Conservation (phyloP, 2,113 vertebrate species). For the Athene noctua region DNA sequence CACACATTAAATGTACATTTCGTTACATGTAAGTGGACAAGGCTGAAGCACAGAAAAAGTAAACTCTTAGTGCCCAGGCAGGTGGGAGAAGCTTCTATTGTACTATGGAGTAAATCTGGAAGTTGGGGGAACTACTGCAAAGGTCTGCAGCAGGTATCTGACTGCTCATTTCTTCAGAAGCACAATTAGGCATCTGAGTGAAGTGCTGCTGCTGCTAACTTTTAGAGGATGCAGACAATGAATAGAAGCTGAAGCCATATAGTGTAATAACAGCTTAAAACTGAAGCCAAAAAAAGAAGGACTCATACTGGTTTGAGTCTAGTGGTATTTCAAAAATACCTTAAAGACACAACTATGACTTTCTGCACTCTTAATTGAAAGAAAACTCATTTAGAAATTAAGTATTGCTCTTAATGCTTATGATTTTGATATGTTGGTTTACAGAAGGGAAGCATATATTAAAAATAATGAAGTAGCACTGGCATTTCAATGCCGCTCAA, state of each 20-base stretch:
- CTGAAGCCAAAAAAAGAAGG: not conserved
- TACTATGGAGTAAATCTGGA: not conserved
- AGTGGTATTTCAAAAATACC: not conserved
- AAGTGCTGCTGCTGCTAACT: not conserved
- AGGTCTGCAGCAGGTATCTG: not conserved
- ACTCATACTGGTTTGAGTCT: not conserved
- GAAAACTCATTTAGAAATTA: conserved; percentile 10
- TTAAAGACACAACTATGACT: not conserved
- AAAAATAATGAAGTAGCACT: conserved; percentile 47
- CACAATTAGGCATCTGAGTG: not conserved
- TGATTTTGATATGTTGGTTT: conserved; percentile 30
- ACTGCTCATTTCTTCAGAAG: not conserved
- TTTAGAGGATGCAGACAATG: not conserved
- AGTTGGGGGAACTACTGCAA: not conserved
- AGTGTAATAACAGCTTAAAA: not conserved
- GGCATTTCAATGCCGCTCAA: conserved; percentile 30
- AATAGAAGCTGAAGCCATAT: not conserved
- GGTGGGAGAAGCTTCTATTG: not conserved
- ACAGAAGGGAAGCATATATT: conserved; percentile 44
- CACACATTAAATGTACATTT: not conserved
- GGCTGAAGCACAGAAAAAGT: not conserved
- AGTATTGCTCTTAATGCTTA: conserved; percentile 27
- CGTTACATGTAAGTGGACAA: not conserved
- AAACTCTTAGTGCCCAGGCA: not conserved
- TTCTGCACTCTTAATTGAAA: not conserved